Conservation (phyloP, 2,113 vertebrate genomes). For the Nibea coibor region DNA sequence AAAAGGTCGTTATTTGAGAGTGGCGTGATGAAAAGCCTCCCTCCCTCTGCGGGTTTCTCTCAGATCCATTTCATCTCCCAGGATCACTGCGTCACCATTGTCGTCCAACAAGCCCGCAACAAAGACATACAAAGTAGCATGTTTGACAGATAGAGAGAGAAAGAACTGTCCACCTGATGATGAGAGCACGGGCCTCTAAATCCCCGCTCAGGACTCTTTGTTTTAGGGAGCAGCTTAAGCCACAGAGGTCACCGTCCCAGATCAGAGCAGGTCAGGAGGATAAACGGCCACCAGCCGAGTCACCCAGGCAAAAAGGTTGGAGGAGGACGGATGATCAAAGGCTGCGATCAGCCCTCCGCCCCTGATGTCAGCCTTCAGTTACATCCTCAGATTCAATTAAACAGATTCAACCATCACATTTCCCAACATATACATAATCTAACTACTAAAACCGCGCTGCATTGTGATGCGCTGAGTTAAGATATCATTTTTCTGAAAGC, state of each 20-base stretch:
- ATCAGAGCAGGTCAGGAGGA: slow-evolving; percentile 60
- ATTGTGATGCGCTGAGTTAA: not conserved
- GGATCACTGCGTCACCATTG: slow-evolving; percentile 1
- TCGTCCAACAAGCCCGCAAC: slow-evolving; percentile 52
- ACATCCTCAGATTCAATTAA: not conserved
- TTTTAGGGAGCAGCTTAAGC: slow-evolving; percentile 53
- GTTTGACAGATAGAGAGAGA: slow-evolving; percentile 44
- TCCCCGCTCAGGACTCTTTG: slow-evolving; percentile 53
- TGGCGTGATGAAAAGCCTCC: not conserved
- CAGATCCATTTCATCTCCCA: slow-evolving; percentile 16
- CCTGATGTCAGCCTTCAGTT: not conserved
- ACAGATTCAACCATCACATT: not conserved
- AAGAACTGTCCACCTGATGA: slow-evolving; percentile 27
- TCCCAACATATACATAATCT: not conserved
- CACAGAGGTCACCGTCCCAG: slow-evolving; percentile 65
- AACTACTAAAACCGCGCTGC: not conserved
- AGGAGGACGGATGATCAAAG: not conserved
- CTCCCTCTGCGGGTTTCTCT: not conserved
- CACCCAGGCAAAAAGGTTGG: slow-evolving; percentile 19
- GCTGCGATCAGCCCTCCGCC: not conserved
- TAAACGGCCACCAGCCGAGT: slow-evolving; percentile 66
- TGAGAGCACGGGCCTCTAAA: slow-evolving; percentile 40
- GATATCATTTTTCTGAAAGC: slow-evolving; percentile 51
- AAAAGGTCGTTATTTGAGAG: not conserved
- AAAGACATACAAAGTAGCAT: slow-evolving; percentile 66